phyloP scores from a whole-genome alignment of 2,113 vertebrate species.

The Actenoides lindsayi region DNA sequence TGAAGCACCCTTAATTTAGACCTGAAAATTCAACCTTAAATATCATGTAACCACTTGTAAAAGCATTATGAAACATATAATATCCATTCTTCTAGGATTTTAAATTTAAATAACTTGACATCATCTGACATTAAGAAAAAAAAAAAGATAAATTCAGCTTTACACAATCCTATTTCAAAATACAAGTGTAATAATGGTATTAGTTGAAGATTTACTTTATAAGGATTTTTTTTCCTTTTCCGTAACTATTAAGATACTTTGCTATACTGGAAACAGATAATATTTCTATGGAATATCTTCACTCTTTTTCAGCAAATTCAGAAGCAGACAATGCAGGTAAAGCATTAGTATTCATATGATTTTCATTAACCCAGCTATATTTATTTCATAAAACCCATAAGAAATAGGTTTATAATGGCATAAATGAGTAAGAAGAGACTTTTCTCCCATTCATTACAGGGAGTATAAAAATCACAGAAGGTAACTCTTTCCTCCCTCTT shows the following conservation, averaged over 20 bases:
- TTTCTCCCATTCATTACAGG: background rate
- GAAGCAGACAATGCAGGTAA: background rate
- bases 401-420: background rate
- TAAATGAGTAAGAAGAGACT: background rate
- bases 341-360: conserved; percentile 16
- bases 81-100: background rate
- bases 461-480: background rate
- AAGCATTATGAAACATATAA: background rate
- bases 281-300: background rate
- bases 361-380: conserved; percentile 35
- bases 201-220: background rate
- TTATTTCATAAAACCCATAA: background rate
- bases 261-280: background rate
- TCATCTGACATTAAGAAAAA: background rate
- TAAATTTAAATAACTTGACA: background rate
- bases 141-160: background rate
- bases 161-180: background rate
- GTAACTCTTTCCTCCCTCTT: background rate
- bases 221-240: background rate
- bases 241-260: conserved; percentile 23
- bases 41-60: background rate
- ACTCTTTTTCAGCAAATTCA: conserved; percentile 28
- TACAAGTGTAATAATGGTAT: background rate
- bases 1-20: background rate
- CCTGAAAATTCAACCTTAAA: background rate